phyloP scores from a whole-genome alignment of 2,888 invertebrate species.

The Choreutis nemorana region DNA sequence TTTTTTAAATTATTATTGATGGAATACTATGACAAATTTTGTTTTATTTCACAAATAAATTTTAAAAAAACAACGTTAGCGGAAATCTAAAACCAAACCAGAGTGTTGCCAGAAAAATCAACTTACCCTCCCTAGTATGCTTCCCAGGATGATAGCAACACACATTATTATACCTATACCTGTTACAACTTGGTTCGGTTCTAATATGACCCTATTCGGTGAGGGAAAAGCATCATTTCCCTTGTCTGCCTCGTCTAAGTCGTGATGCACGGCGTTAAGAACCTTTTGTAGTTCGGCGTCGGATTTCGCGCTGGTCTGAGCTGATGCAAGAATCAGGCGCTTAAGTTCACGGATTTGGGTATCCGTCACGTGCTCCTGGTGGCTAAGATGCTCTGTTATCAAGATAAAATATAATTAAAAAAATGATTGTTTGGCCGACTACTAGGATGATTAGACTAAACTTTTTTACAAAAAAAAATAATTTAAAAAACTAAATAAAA shows the following conservation, averaged over 20 bases:
- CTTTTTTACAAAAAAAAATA: neutral
- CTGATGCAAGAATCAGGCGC: slow-evolving; percentile 33
- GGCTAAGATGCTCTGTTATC: slow-evolving; percentile 40
- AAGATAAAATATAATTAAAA: slow-evolving; percentile 9
- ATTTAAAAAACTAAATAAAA: slow-evolving; percentile 1
- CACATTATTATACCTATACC: slow-evolving; percentile 40
- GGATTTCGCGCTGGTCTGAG: slow-evolving; percentile 42
- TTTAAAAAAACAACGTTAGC: too few relatives aligned
- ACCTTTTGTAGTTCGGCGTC: slow-evolving; percentile 48
- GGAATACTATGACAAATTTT: too few relatives aligned
- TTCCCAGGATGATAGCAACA: slow-evolving; percentile 40
- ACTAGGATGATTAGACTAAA: neutral
- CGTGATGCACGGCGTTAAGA: slow-evolving; percentile 43
- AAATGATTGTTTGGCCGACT: neutral
- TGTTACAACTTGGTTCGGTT: slow-evolving; percentile 40
- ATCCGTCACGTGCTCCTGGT: slow-evolving; percentile 38
- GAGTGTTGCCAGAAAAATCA: slow-evolving; percentile 32
- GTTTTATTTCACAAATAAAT: too few relatives aligned
- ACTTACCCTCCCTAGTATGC: slow-evolving; percentile 40
- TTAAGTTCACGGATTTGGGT: slow-evolving; percentile 41
- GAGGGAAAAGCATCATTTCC: slow-evolving; percentile 16
- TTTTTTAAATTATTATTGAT: too few relatives aligned
- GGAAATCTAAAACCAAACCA: too few relatives aligned
- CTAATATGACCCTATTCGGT: slow-evolving; percentile 21
- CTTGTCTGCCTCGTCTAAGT: slow-evolving; percentile 35